phyloP scores from a whole-genome alignment of 2,797 vertebrate genomes.

The Hydrophis major region DNA sequence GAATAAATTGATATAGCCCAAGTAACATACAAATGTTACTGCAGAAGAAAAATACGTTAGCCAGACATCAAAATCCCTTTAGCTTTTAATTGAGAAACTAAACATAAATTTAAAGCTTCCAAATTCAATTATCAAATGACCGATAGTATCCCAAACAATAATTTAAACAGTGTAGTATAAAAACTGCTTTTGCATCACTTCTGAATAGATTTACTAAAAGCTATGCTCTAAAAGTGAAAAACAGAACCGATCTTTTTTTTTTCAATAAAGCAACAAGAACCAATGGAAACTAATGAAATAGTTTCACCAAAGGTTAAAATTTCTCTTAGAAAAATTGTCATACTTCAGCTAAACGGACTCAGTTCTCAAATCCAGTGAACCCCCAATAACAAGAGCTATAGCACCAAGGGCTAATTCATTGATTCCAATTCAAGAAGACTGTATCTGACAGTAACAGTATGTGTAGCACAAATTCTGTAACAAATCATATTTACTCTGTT shows the following conservation, averaged over 20 bases:
- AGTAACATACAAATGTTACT: background rate
- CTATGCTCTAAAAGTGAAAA: background rate
- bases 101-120: background rate
- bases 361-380: background rate
- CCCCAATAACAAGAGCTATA: background rate
- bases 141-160: background rate
- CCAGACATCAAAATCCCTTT: background rate
- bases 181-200: background rate
- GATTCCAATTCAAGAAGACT: background rate
- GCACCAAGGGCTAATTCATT: background rate
- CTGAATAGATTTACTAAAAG: background rate
- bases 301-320: background rate
- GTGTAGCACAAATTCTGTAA: background rate
- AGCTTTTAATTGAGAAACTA: background rate
- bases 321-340: background rate
- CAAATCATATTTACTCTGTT: background rate
- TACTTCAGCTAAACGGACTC: background rate
- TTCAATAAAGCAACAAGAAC: background rate
- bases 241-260: background rate
- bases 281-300: background rate
- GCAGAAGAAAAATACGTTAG: background rate
- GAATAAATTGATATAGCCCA: background rate
- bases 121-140: conserved; percentile 3
- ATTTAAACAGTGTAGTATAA: background rate
- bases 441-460: background rate